A percentile compares a stretch with the other conserved stretches of the same genome.
phyloP scores from a whole-genome alignment of 2,797 vertebrate genomes.

The Spea hammondii region DNA sequence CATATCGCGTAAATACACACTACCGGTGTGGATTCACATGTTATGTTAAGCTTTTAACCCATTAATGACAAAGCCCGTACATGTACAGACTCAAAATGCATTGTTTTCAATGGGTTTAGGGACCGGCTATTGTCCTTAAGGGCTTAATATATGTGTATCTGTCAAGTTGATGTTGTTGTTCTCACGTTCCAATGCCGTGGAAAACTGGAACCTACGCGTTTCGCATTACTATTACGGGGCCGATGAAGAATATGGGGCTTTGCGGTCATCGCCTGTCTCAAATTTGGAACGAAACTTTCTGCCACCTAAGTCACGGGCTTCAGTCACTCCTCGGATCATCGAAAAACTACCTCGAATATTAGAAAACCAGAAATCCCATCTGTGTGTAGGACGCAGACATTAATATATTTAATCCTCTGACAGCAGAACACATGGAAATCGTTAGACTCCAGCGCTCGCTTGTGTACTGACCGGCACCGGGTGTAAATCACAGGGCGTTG shows the following conservation, averaged over 20 bases:
- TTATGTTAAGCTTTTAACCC: too few relatives aligned
- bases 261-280: not conserved
- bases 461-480: slow-evolving; percentile 5
- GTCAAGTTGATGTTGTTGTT: not conserved
- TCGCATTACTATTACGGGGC: not conserved
- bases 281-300: not conserved
- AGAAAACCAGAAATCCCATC: slow-evolving; percentile 37
- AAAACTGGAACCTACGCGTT: not conserved
- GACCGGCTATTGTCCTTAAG: too few relatives aligned
- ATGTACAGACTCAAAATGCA: too few relatives aligned
- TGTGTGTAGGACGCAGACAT: slow-evolving; percentile 30
- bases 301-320: slow-evolving; percentile 31
- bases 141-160: too few relatives aligned
- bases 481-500: not conserved
- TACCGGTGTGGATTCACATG: too few relatives aligned
- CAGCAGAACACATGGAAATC: slow-evolving; percentile 32
- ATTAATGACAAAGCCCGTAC: too few relatives aligned
- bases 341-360: slow-evolving; percentile 22
- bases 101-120: too few relatives aligned
- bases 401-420: slow-evolving; percentile 39
- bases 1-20: too few relatives aligned
- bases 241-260: not conserved
- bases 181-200: not conserved
- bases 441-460: not conserved
- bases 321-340: slow-evolving; percentile 25